Evolutionary conservation across 2,888 invertebrate species (phyloP), one percentile per base, ranked within the genome.

Genomic region (Agrenia bidenticulata): DNA sequence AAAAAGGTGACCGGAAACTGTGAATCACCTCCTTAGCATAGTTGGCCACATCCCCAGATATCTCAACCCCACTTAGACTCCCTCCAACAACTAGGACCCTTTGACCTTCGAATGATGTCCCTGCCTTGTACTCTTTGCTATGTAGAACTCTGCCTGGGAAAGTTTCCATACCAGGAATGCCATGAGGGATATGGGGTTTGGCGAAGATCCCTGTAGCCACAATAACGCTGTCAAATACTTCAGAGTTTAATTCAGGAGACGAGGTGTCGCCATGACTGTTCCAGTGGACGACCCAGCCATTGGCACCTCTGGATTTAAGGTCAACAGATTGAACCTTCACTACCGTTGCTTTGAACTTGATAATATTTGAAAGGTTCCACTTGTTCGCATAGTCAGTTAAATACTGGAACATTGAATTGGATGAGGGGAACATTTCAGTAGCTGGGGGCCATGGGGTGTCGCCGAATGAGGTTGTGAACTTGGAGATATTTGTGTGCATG

Each of bases 401-500:
- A 50, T 63, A 63, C 2, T 17, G 2, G 51, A 24, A 57, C 27
- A 63, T 42, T 45, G 19, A 21, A 13, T 1, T 1, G 2, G 56
- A 24, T 1, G 63, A 32, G n/a, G 63, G 63, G 23, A 63, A 63
- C 57, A 63, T 57, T 57, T 42, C 45, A 2, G 49, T 27, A 9
- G 56, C 56, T 11, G 21, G 17, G 11, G 63, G 23, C 17, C 26
- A 63, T 9, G 23, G 49, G 19, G 42, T 55, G 41, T 55, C 63
- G 15, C 55, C 49, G 21, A 50, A 63, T 17, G 42, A 21, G 17
- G 55, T 54, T n/a, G 63, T 57, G 42, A 45, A 63, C 45, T 57
- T 57, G 19, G 55, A 54, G n/a, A 63, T 55, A 37, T 63, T 63
- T 2, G 63, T 63, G 7, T 57, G 45, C 63, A 63, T 57, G 1